Base-by-base conservation (phyloP, 2,113 vertebrate genomes). In the Bettongia penicillata region DNA sequence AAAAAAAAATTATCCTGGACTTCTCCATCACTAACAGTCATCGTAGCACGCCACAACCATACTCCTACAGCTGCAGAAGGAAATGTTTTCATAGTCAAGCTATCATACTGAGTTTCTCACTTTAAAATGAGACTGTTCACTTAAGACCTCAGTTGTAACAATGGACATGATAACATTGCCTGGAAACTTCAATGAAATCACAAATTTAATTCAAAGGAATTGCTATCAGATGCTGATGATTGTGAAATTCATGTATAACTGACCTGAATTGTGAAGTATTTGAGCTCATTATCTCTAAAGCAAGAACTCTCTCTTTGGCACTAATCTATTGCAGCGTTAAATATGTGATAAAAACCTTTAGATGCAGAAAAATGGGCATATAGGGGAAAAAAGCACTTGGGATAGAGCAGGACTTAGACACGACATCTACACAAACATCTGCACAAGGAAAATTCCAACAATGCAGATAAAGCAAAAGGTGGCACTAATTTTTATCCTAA, bases 231-330 rank as follows among this genome's bases (percentile, higher is more conserved):
- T 92, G 91, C 48, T 93, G 94, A 91, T 90, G 22, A 93, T 77
- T 96, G 94, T 2, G 51, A 95, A 95, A 93, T 96, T 91, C 43
- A 95, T 91, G 92, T 28, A 96, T 19, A n/a, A 89, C 3, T 50
- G 8, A 90, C 47, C 94, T 31, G 93, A 96, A 93, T 68, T 53
- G 25, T 92, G 22, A 0, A 93, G 11, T 93, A 52, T 93, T 91
- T 92, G 50, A 95, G 49, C n/a, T 77, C 94, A 95, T 25, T 92
- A 97, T 91, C 90, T 96, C 91, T 3, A 94, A 3, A 93, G 53
- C 51, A 95, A 50, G 37, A 95, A 55, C 23, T 96, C 53, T 3
- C 19, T 61, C 53, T 90, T 24, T n/a, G 31, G 43, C 93, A 55
- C 5, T 19, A 93, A 94, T 51, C 37, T 84, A 61, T 89, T 8